phyloP scores from a whole-genome alignment of 2,113 vertebrate genomes.

The Triplophysa tibetana region DNA sequence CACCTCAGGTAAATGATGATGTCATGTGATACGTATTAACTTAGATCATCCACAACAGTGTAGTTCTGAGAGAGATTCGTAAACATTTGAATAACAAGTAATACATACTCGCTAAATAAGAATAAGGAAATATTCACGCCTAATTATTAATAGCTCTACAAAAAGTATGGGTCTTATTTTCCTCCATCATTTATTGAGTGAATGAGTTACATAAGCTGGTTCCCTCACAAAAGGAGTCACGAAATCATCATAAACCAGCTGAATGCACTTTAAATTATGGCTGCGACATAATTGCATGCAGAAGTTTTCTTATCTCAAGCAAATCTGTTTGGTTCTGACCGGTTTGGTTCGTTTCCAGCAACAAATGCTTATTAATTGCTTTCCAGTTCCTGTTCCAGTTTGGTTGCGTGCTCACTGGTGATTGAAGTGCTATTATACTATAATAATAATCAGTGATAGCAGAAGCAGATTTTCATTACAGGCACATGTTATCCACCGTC shows the following conservation, averaged over 20 bases:
- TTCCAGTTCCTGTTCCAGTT: constrained; percentile 11
- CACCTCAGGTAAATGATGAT: no score
- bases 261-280: constrained; percentile 1
- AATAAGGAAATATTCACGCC: background rate
- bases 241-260: background rate
- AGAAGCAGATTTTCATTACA: background rate
- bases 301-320: background rate
- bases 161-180: background rate
- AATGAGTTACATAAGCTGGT: constrained; percentile 5
- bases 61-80: no score
- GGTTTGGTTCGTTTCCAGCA: background rate
- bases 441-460: background rate
- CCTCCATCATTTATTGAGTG: background rate
- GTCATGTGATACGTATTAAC: no score
- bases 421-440: constrained; percentile 1
- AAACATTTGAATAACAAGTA: no score
- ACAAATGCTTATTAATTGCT: background rate
- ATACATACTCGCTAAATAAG: no score
- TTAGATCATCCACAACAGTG: no score
- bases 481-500: background rate
- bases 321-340: background rate
- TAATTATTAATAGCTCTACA: background rate
- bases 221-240: constrained; percentile 14
- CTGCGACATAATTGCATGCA: background rate
- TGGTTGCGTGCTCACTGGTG: background rate